A percentile compares a stretch with the other conserved stretches of the same genome.
phyloP scores from a whole-genome alignment of 1,140 invertebrate species.

The Drosophila lacteicornis region DNA sequence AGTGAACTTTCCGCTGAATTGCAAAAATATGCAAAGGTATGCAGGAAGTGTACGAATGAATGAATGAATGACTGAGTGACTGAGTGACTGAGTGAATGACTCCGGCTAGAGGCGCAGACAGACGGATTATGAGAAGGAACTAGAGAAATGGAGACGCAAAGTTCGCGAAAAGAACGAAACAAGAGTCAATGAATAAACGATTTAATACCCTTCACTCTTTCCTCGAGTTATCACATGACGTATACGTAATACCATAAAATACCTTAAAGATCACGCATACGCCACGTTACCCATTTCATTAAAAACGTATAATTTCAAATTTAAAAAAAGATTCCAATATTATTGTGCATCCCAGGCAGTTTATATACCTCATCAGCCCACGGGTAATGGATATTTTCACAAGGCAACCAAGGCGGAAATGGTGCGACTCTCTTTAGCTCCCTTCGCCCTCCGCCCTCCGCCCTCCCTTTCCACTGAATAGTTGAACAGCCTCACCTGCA shows the following conservation, averaged over 20 bases:
- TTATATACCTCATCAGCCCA: not conserved
- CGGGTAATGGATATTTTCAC: not conserved
- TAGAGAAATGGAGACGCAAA: constrained; percentile 1
- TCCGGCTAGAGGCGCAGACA: constrained; percentile 22
- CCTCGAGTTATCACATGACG: no score
- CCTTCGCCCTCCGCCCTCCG: not conserved
- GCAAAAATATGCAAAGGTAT: constrained; percentile 83
- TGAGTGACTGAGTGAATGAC: constrained; percentile 47
- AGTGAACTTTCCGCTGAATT: constrained; percentile 79
- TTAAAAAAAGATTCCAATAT: no score
- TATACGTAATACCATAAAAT: not conserved
- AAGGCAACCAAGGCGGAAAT: constrained; percentile 23
- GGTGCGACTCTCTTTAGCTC: constrained; percentile 8
- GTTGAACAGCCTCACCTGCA: constrained; percentile 34
- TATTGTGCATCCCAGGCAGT: no score
- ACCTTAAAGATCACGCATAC: not conserved
- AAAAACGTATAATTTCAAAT: no score
- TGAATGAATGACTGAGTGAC: constrained; percentile 47
- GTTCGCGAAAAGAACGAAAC: not conserved
- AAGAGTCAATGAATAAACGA: no score
- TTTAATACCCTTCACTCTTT: constrained; percentile 1
- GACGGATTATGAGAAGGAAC: constrained; percentile 28
- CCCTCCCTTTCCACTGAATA: constrained; percentile 4
- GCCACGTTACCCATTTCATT: not conserved
- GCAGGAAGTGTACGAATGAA: constrained; percentile 49